phyloP scores from a whole-genome alignment of 2,888 invertebrate species.

The Colostygia pectinataria region DNA sequence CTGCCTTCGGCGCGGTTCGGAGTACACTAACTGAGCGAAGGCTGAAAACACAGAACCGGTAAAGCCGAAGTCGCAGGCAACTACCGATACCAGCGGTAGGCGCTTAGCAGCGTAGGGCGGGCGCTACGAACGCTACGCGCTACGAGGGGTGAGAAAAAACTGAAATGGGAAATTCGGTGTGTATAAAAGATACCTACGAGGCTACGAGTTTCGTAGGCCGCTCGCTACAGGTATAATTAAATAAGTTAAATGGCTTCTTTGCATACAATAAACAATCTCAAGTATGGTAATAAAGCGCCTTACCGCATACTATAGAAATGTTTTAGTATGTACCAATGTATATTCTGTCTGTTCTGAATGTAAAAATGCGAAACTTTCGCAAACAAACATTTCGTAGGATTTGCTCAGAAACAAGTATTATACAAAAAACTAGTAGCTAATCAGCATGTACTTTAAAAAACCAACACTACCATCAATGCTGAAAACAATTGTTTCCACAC shows the following conservation, averaged over 20 bases:
- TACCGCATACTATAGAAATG: neutral
- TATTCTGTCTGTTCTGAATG: no score
- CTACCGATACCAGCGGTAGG: conserved; percentile 49
- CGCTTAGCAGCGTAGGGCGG: conserved; percentile 54
- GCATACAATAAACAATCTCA: conserved; percentile 6
- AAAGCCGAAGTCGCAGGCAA: conserved; percentile 44
- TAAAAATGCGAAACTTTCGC: conserved; percentile 1
- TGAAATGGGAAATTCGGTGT: conserved; percentile 15
- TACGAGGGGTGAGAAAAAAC: conserved; percentile 44
- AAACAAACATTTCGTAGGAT: no score
- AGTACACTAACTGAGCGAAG: conserved; percentile 61
- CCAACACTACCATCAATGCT: no score
- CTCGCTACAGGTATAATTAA: conserved; percentile 20
- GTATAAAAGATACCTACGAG: conserved; percentile 15
- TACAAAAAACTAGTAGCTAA: no score
- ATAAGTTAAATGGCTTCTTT: conserved; percentile 14
- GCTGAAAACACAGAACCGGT: conserved; percentile 44
- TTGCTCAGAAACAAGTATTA: no score
- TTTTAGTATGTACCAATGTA: no score
- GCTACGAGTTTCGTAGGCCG: conserved; percentile 14
- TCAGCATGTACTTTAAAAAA: no score
- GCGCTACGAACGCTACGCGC: conserved; percentile 63
- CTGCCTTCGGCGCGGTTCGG: conserved; percentile 57
- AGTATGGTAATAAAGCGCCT: conserved; percentile 4
- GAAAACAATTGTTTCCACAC: no score